Evolutionary conservation across 2,888 invertebrate species (phyloP).

Genomic region (Dexiosoma caninum): DNA sequence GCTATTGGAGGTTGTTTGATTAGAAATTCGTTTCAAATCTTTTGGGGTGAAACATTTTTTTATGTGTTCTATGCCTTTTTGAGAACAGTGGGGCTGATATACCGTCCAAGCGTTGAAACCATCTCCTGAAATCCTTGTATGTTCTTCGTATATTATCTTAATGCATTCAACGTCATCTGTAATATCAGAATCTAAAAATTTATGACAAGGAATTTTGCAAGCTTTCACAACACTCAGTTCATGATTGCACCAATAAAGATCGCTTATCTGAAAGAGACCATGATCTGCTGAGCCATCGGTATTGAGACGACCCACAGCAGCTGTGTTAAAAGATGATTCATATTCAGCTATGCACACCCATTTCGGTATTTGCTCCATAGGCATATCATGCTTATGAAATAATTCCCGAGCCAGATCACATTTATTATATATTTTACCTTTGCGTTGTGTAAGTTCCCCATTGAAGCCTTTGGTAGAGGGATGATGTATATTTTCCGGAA

Average conservation of each 20-base stretch:
- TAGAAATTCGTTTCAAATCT: background rate
- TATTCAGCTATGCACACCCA: slow-evolving; percentile 87
- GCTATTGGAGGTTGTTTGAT: background rate
- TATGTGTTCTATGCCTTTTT: slow-evolving; percentile 75
- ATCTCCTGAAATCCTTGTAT: slow-evolving; percentile 82
- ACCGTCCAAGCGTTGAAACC: slow-evolving; percentile 87
- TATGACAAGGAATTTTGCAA: slow-evolving; percentile 82
- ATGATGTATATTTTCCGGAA: background rate
- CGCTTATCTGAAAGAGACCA: slow-evolving; percentile 86
- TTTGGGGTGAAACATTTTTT: slow-evolving; percentile 62
- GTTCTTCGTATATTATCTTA: slow-evolving; percentile 81
- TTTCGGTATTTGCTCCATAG: slow-evolving; percentile 79
- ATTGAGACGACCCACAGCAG: slow-evolving; percentile 79
- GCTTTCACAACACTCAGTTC: slow-evolving; percentile 78
- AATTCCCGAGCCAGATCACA: slow-evolving; percentile 86
- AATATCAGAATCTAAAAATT: slow-evolving; percentile 84
- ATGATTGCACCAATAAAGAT: slow-evolving; percentile 83
- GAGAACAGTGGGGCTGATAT: slow-evolving; percentile 81
- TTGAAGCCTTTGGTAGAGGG: background rate
- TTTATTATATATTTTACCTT: slow-evolving; percentile 81
- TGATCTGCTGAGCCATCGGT: slow-evolving; percentile 82
- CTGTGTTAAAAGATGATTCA: slow-evolving; percentile 84
- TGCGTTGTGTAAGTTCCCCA: background rate
- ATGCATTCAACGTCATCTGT: slow-evolving; percentile 84
- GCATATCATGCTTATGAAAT: slow-evolving; percentile 79